Conservation (phyloP, 2,797 vertebrate genomes). For the Brotogeris chrysoptera region DNA sequence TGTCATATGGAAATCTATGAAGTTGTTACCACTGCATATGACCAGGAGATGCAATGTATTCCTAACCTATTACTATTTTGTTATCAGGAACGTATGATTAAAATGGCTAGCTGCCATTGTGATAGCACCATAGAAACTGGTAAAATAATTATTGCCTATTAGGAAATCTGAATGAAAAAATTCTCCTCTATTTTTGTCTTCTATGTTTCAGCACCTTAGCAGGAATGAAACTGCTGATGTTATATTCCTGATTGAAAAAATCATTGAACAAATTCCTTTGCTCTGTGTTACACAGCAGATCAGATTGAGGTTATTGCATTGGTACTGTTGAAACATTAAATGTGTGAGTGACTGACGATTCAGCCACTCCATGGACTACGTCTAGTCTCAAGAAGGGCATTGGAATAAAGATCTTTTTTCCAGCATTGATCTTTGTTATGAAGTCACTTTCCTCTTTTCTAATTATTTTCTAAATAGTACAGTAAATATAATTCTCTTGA, state of each 20-base stretch:
- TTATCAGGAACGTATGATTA: conserved; percentile 34
- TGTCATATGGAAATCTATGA: neutral
- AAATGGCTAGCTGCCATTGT: conserved; percentile 55
- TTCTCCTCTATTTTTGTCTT: neutral
- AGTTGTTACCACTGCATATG: neutral
- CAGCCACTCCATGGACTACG: neutral
- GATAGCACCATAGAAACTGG: conserved; percentile 59
- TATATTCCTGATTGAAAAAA: neutral
- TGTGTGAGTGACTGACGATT: neutral
- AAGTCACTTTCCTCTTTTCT: neutral
- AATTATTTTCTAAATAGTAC: neutral
- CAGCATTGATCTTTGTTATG: neutral
- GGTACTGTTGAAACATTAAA: neutral
- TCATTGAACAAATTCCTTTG: neutral
- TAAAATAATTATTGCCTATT: conserved; percentile 44
- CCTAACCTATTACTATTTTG: neutral
- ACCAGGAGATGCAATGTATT: neutral
- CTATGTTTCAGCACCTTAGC: neutral
- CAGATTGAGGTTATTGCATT: neutral
- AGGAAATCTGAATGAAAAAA: conserved; percentile 24
- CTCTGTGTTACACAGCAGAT: neutral
- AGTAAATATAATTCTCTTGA: neutral
- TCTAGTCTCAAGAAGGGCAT: neutral
- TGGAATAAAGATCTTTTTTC: neutral
- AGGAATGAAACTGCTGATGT: neutral